Evolutionary conservation across 2,113 vertebrate genomes (phyloP).

Genomic region (Philantomba maxwellii): DNA sequence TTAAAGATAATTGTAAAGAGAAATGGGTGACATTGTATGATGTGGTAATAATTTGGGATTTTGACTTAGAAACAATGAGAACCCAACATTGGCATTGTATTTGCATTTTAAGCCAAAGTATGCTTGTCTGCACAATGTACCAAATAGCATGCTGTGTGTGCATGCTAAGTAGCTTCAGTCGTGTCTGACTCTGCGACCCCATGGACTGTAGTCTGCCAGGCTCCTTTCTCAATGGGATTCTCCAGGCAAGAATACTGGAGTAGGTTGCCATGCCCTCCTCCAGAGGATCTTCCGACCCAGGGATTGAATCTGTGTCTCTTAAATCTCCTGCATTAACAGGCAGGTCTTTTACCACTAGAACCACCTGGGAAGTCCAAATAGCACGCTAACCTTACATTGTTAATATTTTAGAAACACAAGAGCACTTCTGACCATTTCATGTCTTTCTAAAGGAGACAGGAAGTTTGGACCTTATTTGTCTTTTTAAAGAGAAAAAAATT

Average conservation of each 20-base stretch:
- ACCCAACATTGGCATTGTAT: neutral
- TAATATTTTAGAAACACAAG: neutral
- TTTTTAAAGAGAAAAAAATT: neutral
- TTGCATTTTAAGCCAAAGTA: neutral
- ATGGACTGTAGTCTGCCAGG: neutral
- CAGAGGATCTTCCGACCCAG: neutral
- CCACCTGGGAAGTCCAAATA: neutral
- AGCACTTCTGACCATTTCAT: neutral
- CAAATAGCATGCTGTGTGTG: neutral
- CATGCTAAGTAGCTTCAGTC: neutral
- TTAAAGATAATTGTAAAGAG: neutral
- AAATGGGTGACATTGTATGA: neutral
- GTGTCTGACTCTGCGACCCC: neutral
- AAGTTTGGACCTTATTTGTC: neutral
- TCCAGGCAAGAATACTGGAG: neutral
- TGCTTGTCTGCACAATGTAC: neutral
- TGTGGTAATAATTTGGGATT: neutral
- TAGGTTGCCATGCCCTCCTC: neutral
- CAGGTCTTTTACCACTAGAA: neutral
- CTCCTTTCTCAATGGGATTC: neutral
- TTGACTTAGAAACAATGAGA: neutral
- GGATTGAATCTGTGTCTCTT: neutral
- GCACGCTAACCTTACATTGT: neutral
- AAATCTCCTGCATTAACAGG: neutral
- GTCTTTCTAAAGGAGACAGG: conserved; percentile 17